Evolutionary conservation across 2,113 vertebrate species (phyloP), one percentile per base, ranked within the genome.

Genomic region (Carassius gibelio): DNA sequence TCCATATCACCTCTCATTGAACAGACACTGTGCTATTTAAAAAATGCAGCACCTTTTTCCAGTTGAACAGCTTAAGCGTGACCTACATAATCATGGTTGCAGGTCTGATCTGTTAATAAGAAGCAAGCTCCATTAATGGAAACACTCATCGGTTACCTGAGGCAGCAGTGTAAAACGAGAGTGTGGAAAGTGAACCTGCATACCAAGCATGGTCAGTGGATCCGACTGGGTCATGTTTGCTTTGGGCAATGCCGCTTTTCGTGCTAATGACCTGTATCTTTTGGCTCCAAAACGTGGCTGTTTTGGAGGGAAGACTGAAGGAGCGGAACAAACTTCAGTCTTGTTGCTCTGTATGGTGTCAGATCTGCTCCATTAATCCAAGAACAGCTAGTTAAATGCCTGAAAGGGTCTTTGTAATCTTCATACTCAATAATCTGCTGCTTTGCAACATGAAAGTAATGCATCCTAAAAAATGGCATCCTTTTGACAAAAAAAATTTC

Each of bases 101-200:
- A 48, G 59, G 76, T 80, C 52, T n/a, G 45, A 64, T 77, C 6
- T 23, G 88, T 90, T 90, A 90, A 90, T 90, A 88, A 89, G 90
- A 90, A 92, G 88, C 89, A 84, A 89, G 87, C 86, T 84, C 62
- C 82, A 83, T 80, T 89, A 88, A 86, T 59, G 69, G 82, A 83
- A 89, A 86, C 55, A 81, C 66, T 88, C 89, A 90, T 89, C 88
- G 86, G 91, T 93, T 91, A 91, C 86, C n/a, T 36, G 77, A 71
- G 71, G 88, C 82, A 86, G 83, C 87, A 87, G 80, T 68, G 86
- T 90, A 84, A 91, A 89, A 90, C 80, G 66, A 86, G 89, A 88
- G 87, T 80, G 74, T 82, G 45, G 89, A 82, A 81, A 88, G 89
- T 89, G 86, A 88, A 85, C 68, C 75, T 83, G 89, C 88, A 90